Conservation (phyloP, 1,140 invertebrate genomes). For the Heliconius hermathena region DNA sequence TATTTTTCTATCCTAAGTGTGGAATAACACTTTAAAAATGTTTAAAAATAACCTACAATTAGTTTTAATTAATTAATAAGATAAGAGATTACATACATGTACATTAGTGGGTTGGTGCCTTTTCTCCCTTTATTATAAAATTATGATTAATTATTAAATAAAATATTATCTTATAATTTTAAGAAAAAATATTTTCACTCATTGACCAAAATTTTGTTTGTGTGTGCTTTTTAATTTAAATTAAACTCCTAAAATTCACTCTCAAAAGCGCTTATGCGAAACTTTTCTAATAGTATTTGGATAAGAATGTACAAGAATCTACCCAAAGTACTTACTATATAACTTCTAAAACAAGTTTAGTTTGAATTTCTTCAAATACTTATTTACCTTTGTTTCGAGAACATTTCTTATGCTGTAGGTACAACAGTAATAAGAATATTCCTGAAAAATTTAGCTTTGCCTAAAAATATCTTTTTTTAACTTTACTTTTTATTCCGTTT, state of each 20-base stretch:
- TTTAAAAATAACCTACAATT: too few relatives aligned
- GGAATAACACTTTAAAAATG: too few relatives aligned
- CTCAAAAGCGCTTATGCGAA: not conserved
- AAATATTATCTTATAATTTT: not conserved
- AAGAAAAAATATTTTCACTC: not conserved
- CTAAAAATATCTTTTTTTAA: too few relatives aligned
- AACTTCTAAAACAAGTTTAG: conserved; percentile 1
- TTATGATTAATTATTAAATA: too few relatives aligned
- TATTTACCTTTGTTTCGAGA: conserved; percentile 1
- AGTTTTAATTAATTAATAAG: too few relatives aligned
- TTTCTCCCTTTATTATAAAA: too few relatives aligned
- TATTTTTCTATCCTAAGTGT: too few relatives aligned
- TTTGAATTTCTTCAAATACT: conserved; percentile 1
- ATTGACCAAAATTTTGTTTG: not conserved
- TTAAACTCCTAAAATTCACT: not conserved
- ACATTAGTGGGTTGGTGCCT: too few relatives aligned
- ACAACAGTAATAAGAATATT: not conserved
- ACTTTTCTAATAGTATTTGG: conserved; percentile 11
- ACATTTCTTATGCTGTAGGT: not conserved
- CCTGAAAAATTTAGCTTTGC: too few relatives aligned
- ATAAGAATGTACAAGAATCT: not conserved
- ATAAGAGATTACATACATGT: too few relatives aligned
- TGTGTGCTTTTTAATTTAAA: not conserved
- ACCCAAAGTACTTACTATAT: not conserved
- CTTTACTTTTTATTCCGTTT: too few relatives aligned